phyloP scores from a whole-genome alignment of 2,797 vertebrate genomes.

The Myiothlypis coronata region DNA sequence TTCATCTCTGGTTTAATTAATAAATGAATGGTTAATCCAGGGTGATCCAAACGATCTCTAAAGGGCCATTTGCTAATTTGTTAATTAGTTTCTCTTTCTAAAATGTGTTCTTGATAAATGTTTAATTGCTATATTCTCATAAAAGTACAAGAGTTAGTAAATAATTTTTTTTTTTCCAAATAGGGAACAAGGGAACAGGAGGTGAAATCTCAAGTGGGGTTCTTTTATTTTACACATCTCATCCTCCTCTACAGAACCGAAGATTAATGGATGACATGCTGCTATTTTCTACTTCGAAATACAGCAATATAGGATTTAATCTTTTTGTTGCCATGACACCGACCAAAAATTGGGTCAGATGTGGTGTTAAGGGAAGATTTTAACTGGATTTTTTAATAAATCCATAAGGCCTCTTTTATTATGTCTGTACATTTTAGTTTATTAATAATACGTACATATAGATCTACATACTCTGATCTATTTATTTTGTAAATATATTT shows the following conservation, averaged over 20 bases:
- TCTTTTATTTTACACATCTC: not conserved
- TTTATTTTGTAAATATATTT: not conserved
- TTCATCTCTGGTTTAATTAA: not conserved
- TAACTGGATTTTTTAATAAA: not conserved
- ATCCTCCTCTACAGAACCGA: not conserved
- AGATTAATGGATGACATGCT: constrained; percentile 18
- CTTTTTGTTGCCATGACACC: constrained; percentile 45
- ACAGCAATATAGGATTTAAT: constrained; percentile 46
- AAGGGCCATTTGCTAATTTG: not conserved
- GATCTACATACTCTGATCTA: no score
- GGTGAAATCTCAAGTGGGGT: not conserved
- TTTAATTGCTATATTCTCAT: not conserved
- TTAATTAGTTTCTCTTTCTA: not conserved
- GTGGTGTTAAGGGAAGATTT: not conserved
- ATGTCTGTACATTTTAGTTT: not conserved
- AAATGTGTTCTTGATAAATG: not conserved
- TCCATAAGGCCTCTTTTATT: not conserved
- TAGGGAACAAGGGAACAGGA: not conserved
- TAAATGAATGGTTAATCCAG: not conserved
- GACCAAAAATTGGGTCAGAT: constrained; percentile 34
- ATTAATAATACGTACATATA: not conserved
- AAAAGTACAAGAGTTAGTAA: not conserved
- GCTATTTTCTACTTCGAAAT: constrained; percentile 26
- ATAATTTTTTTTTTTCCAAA: not conserved
- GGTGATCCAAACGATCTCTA: not conserved